A percentile compares a stretch with the other conserved stretches of the same genome.
phyloP scores from a whole-genome alignment of 2,888 invertebrate species.

The Hirudinaria manillensis region DNA sequence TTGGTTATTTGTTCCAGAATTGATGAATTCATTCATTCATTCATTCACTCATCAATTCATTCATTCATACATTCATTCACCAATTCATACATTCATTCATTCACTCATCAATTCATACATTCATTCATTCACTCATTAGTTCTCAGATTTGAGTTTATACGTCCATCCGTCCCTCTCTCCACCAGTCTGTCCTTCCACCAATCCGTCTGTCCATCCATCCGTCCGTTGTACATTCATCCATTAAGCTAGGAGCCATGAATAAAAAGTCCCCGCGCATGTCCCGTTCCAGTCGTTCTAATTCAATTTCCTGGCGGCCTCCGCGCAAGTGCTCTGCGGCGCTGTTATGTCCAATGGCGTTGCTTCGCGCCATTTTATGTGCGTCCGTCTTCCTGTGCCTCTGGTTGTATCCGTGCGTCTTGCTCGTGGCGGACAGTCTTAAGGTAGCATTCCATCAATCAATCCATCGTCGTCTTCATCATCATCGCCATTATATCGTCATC shows the following conservation, averaged over 20 bases:
- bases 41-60: constrained; percentile 9
- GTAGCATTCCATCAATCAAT: background rate
- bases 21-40: constrained; percentile 3
- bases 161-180: too few species aligned
- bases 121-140: too few species aligned
- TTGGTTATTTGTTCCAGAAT: constrained; percentile 15
- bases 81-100: too few species aligned
- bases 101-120: too few species aligned
- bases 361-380: too few species aligned
- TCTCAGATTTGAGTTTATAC: too few species aligned
- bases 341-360: too few species aligned
- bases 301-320: constrained; percentile 8
- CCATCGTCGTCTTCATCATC: constrained; percentile 6
- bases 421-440: too few species aligned
- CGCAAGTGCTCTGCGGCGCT: background rate
- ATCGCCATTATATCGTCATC: background rate
- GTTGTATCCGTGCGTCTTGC: background rate
- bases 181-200: too few species aligned
- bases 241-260: constrained; percentile 13
- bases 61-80: background rate
- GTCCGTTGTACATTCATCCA: background rate
- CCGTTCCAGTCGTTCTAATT: constrained; percentile 1
- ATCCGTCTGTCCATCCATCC: too few species aligned
- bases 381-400: background rate
- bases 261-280: constrained; percentile 19